Evolutionary conservation across 2,797 vertebrate genomes (phyloP).

Genomic region (Labeo calbasu): DNA sequence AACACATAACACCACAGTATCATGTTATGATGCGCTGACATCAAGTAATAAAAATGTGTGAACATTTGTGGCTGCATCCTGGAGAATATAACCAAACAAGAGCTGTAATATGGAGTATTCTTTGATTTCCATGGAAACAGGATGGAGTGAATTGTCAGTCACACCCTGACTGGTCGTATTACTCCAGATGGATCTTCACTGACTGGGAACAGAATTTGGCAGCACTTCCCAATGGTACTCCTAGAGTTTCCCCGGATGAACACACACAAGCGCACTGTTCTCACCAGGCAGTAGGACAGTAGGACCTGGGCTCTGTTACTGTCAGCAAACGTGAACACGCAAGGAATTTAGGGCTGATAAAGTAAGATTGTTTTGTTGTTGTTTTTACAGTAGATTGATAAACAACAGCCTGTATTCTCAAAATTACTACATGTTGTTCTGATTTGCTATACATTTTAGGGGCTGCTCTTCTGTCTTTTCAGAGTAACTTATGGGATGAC

Average conservation of each 20-base stretch:
- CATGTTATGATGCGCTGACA: not conserved
- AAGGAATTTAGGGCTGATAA: not conserved
- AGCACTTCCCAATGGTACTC: constrained; percentile 38
- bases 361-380: not conserved
- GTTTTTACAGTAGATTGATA: not conserved
- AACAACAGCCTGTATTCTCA: not conserved
- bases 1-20: not conserved
- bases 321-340: not conserved
- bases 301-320: not conserved
- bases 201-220: constrained; percentile 27
- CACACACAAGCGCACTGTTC: constrained; percentile 38
- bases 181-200: constrained; percentile 18
- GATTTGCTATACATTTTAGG: too few species aligned
- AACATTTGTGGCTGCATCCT: not conserved
- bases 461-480: not conserved
- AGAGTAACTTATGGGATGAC: not conserved
- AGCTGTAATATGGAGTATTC: not conserved
- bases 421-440: too few species aligned
- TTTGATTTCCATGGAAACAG: constrained; percentile 48
- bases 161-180: constrained; percentile 5
- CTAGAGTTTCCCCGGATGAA: constrained; percentile 41
- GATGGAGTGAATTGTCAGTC: constrained; percentile 26
- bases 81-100: not conserved
- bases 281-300: not conserved
- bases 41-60: not conserved